These are phyloP conservation scores for Hypotaenidia okinawae DNA, from an alignment of 2,797 vertebrate genomes.

Conservation along the genomic window DNA sequence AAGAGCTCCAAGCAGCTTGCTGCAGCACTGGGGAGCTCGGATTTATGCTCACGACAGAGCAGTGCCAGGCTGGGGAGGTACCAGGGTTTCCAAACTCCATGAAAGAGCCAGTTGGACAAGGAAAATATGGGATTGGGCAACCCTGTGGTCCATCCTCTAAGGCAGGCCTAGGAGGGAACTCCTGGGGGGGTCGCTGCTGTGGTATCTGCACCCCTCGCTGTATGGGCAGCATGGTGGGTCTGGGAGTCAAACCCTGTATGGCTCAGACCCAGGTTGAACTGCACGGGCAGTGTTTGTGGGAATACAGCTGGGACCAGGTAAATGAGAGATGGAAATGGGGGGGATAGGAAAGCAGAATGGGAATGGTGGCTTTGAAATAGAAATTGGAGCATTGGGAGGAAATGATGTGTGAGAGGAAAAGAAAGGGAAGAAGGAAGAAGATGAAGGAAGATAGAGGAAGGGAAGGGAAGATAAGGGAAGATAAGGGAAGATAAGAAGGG, in stretches of 20 bases:
- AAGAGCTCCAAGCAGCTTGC: slow-evolving; percentile 16
- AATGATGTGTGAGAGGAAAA: neutral
- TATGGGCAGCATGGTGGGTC: neutral
- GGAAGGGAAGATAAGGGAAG: too few species aligned
- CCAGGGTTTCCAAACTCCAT: neutral
- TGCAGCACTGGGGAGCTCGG: neutral
- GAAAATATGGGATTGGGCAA: neutral
- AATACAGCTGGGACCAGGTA: neutral
- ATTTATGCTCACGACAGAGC: neutral
- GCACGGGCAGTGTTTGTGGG: neutral
- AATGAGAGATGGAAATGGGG: slow-evolving; percentile 8
- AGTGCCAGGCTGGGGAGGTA: slow-evolving; percentile 1
- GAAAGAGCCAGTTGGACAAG: neutral
- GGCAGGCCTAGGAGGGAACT: neutral
- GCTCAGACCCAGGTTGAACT: neutral
- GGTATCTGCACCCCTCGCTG: neutral
- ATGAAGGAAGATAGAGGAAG: too few species aligned
- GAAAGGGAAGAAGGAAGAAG: too few species aligned
- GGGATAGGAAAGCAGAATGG: neutral
- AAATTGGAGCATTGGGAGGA: neutral
- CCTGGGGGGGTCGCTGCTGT: neutral
- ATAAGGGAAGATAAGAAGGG: too few species aligned
- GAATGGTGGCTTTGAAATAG: neutral
- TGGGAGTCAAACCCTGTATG: neutral
- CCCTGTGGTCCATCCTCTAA: neutral